Base-by-base conservation (phyloP, 92 coral and sea anemone species). In the Pocillopora grandis region DNA sequence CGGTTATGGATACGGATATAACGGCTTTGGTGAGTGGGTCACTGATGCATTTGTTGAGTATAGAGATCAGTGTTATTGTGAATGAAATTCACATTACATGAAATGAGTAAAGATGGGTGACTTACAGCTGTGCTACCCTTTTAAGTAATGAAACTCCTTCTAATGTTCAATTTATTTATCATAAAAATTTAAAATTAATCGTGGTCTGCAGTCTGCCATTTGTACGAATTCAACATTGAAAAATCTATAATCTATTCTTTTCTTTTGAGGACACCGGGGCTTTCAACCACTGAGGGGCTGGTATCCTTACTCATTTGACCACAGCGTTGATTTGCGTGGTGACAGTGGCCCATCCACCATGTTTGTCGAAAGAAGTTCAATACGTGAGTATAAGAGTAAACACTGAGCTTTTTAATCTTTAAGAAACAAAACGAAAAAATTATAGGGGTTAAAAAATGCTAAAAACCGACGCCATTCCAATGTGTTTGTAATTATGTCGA, bases 261-360 rank as follows among this genome's bases (percentile, higher is more conserved):
- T 23, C 17, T 60, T 35, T 58, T 1, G 10, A 81, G 85, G 85
- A 20, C 60, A 81, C 70, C 61, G 77, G 78, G 12, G 61, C 75
- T 55, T 74, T 16, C 65, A 56, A 20, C 86, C 79, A 48, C 58
- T 36, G 15, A 36, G 62, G 48, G 78, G 67, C 72, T 82, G 72
- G 86, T 62, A 82, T 36, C 88, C 91, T 56, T 86, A 83, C 31
- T 73, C 87, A 16, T 82, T 86, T 86, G 86, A 91, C 63, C 92
- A 89, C 62, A 91, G 94, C 42, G 71, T 82, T 19, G 80, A 88
- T 88, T 70, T 88, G 84, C 70, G 89, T 9, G 88, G 88, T 5
- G 90, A 81, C 57, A 89, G 62, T 31, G 89, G 90, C 49, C 90
- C 94, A 2, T 85, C 81, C 33, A 77, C 83, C 36, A 91, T 89